Evolutionary conservation across 2,888 invertebrate species (phyloP).

Genomic region (Mesorhabditis sp.): DNA sequence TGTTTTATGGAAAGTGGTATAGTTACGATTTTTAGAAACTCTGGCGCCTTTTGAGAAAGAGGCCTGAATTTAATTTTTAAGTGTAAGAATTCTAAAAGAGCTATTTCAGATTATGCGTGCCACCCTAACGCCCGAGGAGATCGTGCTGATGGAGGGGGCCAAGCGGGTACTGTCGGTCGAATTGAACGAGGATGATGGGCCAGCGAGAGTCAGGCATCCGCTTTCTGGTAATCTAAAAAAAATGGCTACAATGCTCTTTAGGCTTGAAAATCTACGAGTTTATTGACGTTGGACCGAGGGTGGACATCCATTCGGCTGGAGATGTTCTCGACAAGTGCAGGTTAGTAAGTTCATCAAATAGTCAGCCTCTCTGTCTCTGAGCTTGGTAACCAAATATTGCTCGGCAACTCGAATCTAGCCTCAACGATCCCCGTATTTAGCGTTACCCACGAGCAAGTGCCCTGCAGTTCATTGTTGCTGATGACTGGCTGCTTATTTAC

Average conservation of each 20-base stretch:
- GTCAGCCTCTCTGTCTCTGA: neutral
- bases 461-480: conserved; percentile 1
- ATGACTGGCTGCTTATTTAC: neutral
- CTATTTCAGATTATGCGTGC: neutral
- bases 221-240: neutral
- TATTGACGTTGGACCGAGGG: neutral
- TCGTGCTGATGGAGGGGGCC: neutral
- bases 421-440: neutral
- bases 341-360: neutral
- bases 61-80: too few species aligned
- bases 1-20: too few species aligned
- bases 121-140: conserved; percentile 4
- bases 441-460: neutral
- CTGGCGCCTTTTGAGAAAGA: too few species aligned
- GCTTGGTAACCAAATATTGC: neutral
- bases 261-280: conserved; percentile 1
- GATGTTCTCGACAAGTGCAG: conserved; percentile 4
- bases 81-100: neutral
- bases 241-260: neutral
- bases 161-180: conserved; percentile 1
- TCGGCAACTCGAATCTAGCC: neutral
- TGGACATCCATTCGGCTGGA: neutral
- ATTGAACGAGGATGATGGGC: neutral
- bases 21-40: too few species aligned
- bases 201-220: neutral